Evolutionary conservation across 2,113 vertebrate species (phyloP), one percentile per base, ranked within the genome.

Genomic region (Opisthocomus hoazin): DNA sequence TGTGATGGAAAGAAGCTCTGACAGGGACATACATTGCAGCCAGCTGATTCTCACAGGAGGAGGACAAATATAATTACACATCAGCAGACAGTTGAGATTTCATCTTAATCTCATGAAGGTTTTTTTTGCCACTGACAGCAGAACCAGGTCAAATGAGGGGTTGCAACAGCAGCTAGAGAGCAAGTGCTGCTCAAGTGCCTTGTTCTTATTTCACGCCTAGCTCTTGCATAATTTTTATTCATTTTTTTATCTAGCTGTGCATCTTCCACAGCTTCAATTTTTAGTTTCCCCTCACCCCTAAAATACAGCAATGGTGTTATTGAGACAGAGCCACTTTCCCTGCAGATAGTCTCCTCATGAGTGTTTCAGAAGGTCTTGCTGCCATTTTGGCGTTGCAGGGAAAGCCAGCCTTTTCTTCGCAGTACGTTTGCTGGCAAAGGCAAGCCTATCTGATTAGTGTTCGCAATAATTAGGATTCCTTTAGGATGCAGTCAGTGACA

Each of bases 11-110:
- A 68, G 60, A 77, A 51, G 20, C 15, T 79, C n/a, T 39, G 34
- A 56, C 34, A 66, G 19, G 6, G 26, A 39, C 13, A 27, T 32
- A 60, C 13, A 26, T 2, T 76, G 27, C 56, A 71, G 39, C 53
- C 73, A 82, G 65, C 34, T 75, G 48, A 89, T 64, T 68, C 64
- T 84, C 45, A 48, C 48, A 75, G 48, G 26, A 77, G 66, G 24
- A 63, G 15, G 20, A 77, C 17, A 84, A 95, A 90, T 10, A 56
- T 36, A 30, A 9, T 82, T 95, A 75, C 48, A 53, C 22, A 36
- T 27, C 19, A 75, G 34, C 69, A 89, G 80, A 68, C 18, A 82
- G 78, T 27, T 76, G 75, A 94, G 74, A 88, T 85, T 82, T 87
- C 65, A 61, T 78, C 48, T 92, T 89, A 75, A 87, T 76, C 57